Base-by-base conservation (phyloP, 2,113 vertebrate genomes). In the Rousettus leschenaultii region DNA sequence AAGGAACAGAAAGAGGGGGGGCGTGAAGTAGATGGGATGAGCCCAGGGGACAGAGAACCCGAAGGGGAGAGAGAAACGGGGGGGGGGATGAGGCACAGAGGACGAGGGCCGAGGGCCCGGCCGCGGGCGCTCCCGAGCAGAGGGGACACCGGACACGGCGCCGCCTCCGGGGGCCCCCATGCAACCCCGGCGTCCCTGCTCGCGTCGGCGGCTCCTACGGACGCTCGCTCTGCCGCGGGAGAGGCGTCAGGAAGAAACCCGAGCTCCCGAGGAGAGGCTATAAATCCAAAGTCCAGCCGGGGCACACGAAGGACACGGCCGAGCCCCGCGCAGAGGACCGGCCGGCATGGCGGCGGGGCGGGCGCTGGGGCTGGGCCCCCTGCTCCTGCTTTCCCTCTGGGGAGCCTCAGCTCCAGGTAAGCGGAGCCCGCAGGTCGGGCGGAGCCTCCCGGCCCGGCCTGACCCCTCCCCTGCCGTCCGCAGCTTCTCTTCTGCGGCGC, bases 401-500 rank as follows among this genome's bases (percentile, higher is more conserved):
- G 94, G 4, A 0, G 24, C n/a, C 43, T 90, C 85, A 0, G 21
- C 53, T 88, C 51, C 97, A 87, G 95, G 96, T 95, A 90, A 26
- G 86, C 48, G n/a, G 21, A 38, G 48, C 2, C 21, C 0, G 33
- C 19, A 19, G 26, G 16, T 4, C 30, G 19, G 55, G 26, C 7
- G 26, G 19, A 24, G 63, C 9, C 1, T 21, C n/a, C 68, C 2
- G 1, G 0, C 65, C 7, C 12, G 3, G 28, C 14, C 65, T 89
- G 86, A 97, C 35, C 26, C n/a, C 4, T 8, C 59, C 26, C 53
- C 26, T n/a, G 71, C 57, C 0, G 7, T 66, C 83, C 63, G 40
- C 80, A 95, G 96, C n/a, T 28, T 94, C 66, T 40, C 92, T 97
- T 24, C 96, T 97, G 4, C 75, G 97, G 85, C 96, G 55, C 55